Percentiles rank a stretch among this genome's conserved stretches.
Conservation (phyloP, 2,797 vertebrate species). For the Enteromius radiatus region DNA sequence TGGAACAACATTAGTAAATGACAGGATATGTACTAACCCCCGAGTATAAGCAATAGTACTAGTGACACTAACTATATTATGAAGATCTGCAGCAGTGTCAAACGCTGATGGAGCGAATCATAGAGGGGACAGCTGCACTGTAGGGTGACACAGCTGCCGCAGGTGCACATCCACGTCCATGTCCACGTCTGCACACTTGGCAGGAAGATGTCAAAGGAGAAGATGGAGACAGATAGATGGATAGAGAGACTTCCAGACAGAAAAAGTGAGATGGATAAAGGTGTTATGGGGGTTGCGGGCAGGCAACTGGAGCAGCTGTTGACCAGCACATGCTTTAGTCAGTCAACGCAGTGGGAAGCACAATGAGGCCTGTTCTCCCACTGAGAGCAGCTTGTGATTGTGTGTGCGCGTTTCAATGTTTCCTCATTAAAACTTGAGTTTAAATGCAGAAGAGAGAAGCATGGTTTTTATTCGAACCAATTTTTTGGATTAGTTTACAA, state of each 20-base stretch:
- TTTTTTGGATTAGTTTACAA: neutral
- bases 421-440: constrained; percentile 27
- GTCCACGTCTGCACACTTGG: constrained; percentile 4
- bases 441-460: neutral
- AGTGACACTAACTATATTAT: constrained; percentile 37
- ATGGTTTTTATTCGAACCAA: neutral
- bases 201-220: constrained; percentile 34
- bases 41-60: neutral
- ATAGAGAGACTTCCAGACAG: constrained; percentile 41
- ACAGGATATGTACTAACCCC: neutral
- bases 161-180: constrained; percentile 16
- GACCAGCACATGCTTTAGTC: constrained; percentile 81
- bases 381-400: constrained; percentile 50
- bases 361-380: constrained; percentile 78
- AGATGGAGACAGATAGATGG: constrained; percentile 4
- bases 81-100: constrained; percentile 51
- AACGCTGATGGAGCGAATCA: constrained; percentile 67
- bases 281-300: constrained; percentile 30
- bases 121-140: constrained; percentile 74
- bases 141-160: constrained; percentile 41
- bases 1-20: neutral
- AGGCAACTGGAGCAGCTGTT: constrained; percentile 77
- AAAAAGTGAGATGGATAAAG: constrained; percentile 31
- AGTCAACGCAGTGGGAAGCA: constrained; percentile 79
- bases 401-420: constrained; percentile 23